Base-by-base conservation (phyloP, 1,140 invertebrate genomes). In the Elysia chlorotica region DNA sequence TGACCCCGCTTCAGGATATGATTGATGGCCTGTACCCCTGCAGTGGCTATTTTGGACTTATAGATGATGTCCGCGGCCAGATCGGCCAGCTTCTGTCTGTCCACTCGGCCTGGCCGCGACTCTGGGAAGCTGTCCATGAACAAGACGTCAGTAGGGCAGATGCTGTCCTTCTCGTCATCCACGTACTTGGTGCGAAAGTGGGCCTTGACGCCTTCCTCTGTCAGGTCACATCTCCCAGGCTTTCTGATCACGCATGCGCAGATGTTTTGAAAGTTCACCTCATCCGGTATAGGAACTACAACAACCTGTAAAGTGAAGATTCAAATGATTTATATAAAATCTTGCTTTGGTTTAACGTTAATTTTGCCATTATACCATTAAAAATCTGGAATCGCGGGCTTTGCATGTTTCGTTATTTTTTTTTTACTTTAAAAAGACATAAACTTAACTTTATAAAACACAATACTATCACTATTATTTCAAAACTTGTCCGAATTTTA, bases 181-280 rank as follows among this genome's bases (percentile, higher is more conserved):
- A 63, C 61, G 30, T 63, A 63, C 3, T 30, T 17, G 31, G 4
- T 14, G 14, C 61, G 19, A 28, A 10, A 63, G 33, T 63, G 61
- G 23, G 25, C 10, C 23, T 30, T 5, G 61, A 63, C 35, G 19
- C 35, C 61, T 10, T 30, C 25, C 19, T 30, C 31, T 3, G 19
- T 63, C 14, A 33, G 14, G 61, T 63, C 33, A 63, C 61, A n/a
- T n/a, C n/a, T 31, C 10, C 61, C 61, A 10, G 6, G 5, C 6
- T 63, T 28, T 28, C 33, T 4, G 14, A 63, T 6, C 3, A 63
- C 61, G 61, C 61, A 63, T 63, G 61, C 61, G 61, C 61, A 63
- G 30, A 63, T 63, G 33, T 63, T 63, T 17, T 63, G 61, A 33
- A 30, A 63, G 23, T 63, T 63, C 14, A 63, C 33, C 10, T 63